Conservation (phyloP, 2,113 vertebrate species). For the Pyrgilauda ruficollis region DNA sequence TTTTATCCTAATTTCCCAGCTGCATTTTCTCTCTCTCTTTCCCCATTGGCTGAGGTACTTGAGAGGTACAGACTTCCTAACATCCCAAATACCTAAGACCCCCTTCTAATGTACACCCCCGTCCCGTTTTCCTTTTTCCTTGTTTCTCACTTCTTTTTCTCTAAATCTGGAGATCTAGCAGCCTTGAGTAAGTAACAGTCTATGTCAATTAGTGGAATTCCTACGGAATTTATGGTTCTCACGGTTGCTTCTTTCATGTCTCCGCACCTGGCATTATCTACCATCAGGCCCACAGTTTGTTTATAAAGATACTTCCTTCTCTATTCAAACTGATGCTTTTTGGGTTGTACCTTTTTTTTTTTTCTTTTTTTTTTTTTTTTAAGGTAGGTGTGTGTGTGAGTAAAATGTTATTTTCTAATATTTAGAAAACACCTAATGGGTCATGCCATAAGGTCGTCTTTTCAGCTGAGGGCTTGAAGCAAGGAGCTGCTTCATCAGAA, state of each 20-base stretch:
- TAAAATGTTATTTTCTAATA: neutral
- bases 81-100: accelerated
- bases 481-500: neutral
- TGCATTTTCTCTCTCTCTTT: neutral
- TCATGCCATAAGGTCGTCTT: neutral
- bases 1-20: neutral
- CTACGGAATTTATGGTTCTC: neutral
- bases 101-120: neutral
- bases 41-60: neutral
- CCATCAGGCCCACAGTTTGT: neutral
- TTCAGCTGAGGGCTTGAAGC: neutral
- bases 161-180: neutral
- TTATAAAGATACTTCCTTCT: neutral
- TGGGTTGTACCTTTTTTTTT: too few relatives aligned
- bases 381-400: accelerated
- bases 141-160: neutral
- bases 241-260: neutral
- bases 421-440: neutral
- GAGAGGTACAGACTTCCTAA: neutral
- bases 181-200: neutral
- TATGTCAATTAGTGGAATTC: neutral
- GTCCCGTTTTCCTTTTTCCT: neutral
- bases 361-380: neutral
- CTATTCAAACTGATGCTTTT: neutral
- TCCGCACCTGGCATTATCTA: neutral